Conservation (phyloP, 2,113 vertebrate species). For the Bos javanicus region DNA sequence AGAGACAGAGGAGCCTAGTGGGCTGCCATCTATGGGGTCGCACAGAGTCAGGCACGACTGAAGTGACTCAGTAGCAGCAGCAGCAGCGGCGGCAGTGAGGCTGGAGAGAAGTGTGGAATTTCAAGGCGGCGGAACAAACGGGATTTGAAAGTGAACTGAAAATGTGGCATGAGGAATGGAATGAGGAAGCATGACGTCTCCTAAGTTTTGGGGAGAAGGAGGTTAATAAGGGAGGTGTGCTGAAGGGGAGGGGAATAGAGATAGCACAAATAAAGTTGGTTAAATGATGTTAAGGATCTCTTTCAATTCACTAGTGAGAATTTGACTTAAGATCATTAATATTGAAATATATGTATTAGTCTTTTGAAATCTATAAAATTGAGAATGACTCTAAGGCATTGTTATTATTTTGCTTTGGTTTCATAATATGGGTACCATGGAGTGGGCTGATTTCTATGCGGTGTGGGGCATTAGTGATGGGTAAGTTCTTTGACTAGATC, state of each 20-base stretch:
- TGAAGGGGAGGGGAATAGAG: neutral
- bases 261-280: neutral
- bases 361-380: conserved; percentile 33
- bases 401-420: conserved; percentile 19
- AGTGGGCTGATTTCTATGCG: neutral
- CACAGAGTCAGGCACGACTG: too few relatives aligned
- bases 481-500: neutral
- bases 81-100: too few relatives aligned
- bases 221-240: neutral
- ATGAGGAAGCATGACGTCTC: neutral
- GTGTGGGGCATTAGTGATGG: neutral
- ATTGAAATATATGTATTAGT: neutral
- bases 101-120: neutral
- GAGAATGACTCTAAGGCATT: neutral
- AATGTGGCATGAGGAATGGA: neutral
- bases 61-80: too few relatives aligned
- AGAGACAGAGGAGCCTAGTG: too few relatives aligned
- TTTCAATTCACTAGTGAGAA: conserved; percentile 31
- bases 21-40: too few relatives aligned
- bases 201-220: neutral
- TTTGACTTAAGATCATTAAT: conserved; percentile 20
- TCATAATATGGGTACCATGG: neutral
- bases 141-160: neutral
- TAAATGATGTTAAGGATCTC: conserved; percentile 29
- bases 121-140: neutral